A percentile compares a stretch with the other conserved stretches of the same genome.
phyloP scores from a whole-genome alignment of 2,797 vertebrate species.

The Lagothrix lagotricha region DNA sequence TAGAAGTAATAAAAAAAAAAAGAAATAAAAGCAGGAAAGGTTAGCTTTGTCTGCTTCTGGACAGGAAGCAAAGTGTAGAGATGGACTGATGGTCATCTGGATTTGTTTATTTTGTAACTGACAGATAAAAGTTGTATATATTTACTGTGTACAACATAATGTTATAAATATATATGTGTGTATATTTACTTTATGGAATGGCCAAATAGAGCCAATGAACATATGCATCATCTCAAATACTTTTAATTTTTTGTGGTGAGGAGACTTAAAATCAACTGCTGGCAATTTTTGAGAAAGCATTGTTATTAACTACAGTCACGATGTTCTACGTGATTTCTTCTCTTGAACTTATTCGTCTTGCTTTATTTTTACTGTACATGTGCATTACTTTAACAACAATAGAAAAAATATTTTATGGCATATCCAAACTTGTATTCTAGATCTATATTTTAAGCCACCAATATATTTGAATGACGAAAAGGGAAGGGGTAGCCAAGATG shows the following conservation, averaged over 20 bases:
- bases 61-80: neutral
- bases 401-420: neutral
- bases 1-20: neutral
- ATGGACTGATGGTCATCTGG: neutral
- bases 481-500: too few species aligned
- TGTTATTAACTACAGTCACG: neutral
- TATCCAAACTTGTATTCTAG: neutral
- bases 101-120: neutral
- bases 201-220: neutral
- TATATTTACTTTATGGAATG: rapidly evolving
- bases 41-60: neutral
- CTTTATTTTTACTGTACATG: neutral
- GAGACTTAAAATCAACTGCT: neutral
- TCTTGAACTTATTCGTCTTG: neutral
- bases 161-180: neutral
- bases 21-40: neutral
- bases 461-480: neutral
- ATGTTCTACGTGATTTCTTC: neutral
- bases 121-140: neutral
- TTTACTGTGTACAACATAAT: neutral
- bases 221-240: neutral
- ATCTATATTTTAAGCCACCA: neutral
- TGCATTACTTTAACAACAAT: neutral
- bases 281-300: neutral
- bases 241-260: neutral